These are phyloP conservation scores for Tipula vernalis DNA, from an alignment of 2,888 invertebrate genomes.

Conservation along the genomic window DNA sequence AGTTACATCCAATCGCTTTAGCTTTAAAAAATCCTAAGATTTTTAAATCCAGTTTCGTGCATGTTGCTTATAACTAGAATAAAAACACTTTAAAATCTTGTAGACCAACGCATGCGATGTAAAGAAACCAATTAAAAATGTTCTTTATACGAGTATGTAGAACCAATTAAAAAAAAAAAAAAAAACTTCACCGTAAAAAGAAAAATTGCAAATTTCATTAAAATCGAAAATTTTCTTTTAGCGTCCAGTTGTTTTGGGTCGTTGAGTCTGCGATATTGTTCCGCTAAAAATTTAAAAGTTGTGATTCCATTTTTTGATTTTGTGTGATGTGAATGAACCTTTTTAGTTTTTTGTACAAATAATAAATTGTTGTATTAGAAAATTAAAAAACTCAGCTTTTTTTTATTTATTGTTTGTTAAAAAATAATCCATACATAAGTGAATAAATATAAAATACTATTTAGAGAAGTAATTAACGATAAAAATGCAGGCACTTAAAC, in stretches of 20 bases:
- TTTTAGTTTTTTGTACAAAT: neutral
- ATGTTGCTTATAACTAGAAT: neutral
- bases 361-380: neutral
- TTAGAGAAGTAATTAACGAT: neutral
- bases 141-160: neutral
- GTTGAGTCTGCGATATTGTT: neutral
- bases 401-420: neutral
- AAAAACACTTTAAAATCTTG: neutral
- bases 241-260: neutral
- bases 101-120: neutral
- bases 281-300: neutral
- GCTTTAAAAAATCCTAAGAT: no score
- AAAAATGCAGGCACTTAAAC: conserved; percentile 34
- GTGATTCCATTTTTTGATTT: neutral
- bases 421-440: neutral
- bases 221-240: neutral
- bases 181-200: no score
- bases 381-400: neutral
- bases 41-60: no score
- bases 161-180: neutral
- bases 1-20: no score
- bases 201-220: neutral
- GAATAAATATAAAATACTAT: neutral
- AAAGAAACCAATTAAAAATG: neutral
- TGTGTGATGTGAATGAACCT: neutral